Evolutionary conservation across 2,888 invertebrate species (phyloP).

Genomic region (Drosophila basisetae): DNA sequence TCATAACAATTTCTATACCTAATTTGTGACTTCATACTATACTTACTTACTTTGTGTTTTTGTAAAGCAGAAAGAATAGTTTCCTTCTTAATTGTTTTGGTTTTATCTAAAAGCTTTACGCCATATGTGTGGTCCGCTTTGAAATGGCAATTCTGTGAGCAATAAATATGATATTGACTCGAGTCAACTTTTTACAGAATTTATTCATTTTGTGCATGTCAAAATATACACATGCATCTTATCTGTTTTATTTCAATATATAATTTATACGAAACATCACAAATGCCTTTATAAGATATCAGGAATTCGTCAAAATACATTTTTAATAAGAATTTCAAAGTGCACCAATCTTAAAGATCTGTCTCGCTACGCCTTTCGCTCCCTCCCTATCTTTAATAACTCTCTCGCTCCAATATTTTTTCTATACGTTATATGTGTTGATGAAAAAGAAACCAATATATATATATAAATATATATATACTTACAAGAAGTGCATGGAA

Average conservation of each 20-base stretch:
- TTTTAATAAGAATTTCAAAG: constrained; percentile 43
- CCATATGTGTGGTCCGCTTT: constrained; percentile 16
- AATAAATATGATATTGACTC: constrained; percentile 4
- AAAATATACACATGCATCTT: constrained; percentile 25
- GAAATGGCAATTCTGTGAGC: constrained; percentile 12
- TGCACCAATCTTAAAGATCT: constrained; percentile 64
- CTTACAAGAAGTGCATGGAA: constrained; percentile 67
- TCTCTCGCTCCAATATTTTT: constrained; percentile 36
- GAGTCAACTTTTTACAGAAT: constrained; percentile 5
- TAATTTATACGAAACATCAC: constrained; percentile 9
- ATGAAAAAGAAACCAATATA: constrained; percentile 27
- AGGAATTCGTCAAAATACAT: constrained; percentile 29
- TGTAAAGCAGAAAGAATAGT: constrained; percentile 17
- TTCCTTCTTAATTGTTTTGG: neutral
- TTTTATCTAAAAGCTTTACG: constrained; percentile 16
- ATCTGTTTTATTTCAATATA: constrained; percentile 5
- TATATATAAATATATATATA: neutral
- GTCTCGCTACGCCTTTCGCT: constrained; percentile 56
- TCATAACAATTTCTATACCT: constrained; percentile 3
- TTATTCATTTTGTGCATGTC: constrained; percentile 38
- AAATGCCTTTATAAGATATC: constrained; percentile 22
- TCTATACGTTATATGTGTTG: constrained; percentile 61
- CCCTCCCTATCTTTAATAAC: constrained; percentile 44
- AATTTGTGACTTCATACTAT: constrained; percentile 8
- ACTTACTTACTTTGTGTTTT: constrained; percentile 6